Percentiles rank a stretch among this genome's conserved stretches.
These are phyloP conservation scores for Dipodomys merriami DNA, from an alignment of 2,113 vertebrate genomes.

Conservation along the genomic window DNA sequence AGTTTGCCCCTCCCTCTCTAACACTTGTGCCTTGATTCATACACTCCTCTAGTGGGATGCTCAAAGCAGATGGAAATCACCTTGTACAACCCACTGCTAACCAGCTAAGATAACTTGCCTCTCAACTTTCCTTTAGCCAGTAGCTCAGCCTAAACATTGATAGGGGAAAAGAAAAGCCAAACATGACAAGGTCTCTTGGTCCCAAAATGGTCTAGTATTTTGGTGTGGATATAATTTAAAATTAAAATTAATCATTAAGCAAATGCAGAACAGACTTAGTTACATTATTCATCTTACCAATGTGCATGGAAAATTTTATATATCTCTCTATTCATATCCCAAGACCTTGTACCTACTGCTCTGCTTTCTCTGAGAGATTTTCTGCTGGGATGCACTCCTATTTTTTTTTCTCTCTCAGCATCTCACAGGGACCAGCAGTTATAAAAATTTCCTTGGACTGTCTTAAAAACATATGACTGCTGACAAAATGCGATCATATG, in stretches of 20 bases:
- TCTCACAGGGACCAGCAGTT: conserved; percentile 37
- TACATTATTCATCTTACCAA: conserved; percentile 16
- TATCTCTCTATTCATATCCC: background rate
- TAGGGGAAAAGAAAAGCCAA: background rate
- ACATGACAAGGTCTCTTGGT: background rate
- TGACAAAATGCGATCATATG: conserved; percentile 36
- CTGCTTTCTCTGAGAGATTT: conserved; percentile 38
- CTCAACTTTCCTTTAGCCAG: conserved; percentile 22
- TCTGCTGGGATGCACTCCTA: background rate
- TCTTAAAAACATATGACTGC: conserved; percentile 60
- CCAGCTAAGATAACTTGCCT: background rate
- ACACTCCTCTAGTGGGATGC: conserved; percentile 9
- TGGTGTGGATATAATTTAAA: background rate
- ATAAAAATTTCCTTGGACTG: conserved; percentile 56
- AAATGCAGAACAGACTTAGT: conserved; percentile 13
- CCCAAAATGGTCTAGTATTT: background rate
- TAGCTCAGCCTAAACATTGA: background rate
- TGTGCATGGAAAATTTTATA: background rate
- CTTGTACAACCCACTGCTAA: background rate
- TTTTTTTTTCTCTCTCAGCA: conserved; percentile 18
- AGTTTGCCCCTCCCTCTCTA: conserved; percentile 26
- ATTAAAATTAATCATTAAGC: conserved; percentile 41
- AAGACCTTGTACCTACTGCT: conserved; percentile 13
- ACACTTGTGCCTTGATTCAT: conserved; percentile 70
- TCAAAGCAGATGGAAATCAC: conserved; percentile 64